A percentile compares a stretch with the other conserved stretches of the same genome.
These are phyloP conservation scores for Myotis davidii DNA, from an alignment of 2,113 vertebrate genomes.

Conservation along the genomic window DNA sequence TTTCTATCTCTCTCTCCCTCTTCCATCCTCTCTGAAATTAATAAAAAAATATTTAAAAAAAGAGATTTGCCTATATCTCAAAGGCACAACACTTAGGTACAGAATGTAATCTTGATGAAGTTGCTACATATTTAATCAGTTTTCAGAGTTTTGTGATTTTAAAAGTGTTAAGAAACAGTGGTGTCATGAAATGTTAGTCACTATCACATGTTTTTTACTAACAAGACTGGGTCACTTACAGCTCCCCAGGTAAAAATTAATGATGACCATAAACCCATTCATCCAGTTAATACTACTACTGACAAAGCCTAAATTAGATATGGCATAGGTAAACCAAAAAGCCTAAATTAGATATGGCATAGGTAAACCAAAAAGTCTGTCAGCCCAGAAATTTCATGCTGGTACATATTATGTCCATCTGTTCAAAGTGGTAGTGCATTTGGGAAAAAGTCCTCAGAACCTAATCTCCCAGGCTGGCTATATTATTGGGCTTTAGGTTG, in stretches of 20 bases:
- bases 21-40: too few species aligned
- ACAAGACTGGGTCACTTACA: not conserved
- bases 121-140: not conserved
- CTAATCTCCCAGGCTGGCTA: not conserved
- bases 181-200: not conserved
- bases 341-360: not conserved
- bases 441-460: not conserved
- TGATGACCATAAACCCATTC: not conserved
- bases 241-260: not conserved
- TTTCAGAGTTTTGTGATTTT: not conserved
- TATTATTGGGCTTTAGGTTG: not conserved
- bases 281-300: not conserved
- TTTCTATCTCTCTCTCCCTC: too few species aligned
- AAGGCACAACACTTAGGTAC: not conserved
- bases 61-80: not conserved
- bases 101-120: not conserved
- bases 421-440: not conserved
- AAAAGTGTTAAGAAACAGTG: not conserved
- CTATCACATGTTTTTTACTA: not conserved
- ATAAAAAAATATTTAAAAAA: too few species aligned
- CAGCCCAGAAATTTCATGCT: not conserved
- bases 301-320: not conserved
- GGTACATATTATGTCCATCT: fast-evolving
- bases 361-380: not conserved
- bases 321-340: not conserved